Evolutionary conservation across 2,113 vertebrate genomes (phyloP).

Genomic region (Oplegnathus fasciatus): DNA sequence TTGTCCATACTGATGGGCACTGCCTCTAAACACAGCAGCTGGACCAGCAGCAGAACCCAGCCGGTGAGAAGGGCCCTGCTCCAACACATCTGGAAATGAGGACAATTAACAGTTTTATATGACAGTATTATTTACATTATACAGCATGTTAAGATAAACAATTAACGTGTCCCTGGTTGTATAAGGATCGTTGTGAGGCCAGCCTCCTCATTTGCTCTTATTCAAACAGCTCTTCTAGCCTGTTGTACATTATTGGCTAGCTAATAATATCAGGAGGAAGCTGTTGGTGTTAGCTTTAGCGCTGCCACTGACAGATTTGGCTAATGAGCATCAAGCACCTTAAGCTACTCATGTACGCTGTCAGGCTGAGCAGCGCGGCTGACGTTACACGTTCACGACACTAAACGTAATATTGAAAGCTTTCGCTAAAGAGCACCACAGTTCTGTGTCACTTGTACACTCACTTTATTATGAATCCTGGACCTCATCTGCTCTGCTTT

Average conservation of each 20-base stretch:
- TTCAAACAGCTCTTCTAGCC: not conserved
- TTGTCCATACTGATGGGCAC: constrained; percentile 96
- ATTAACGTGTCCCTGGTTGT: not conserved
- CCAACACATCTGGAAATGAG: constrained; percentile 87
- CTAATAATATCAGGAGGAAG: constrained; percentile 43
- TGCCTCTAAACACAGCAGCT: constrained; percentile 84
- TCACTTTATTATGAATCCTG: constrained; percentile 61
- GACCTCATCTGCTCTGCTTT: constrained; percentile 47
- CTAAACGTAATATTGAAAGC: not conserved
- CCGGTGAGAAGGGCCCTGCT: constrained; percentile 73
- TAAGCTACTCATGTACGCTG: not conserved
- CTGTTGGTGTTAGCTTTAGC: constrained; percentile 66
- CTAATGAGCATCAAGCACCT: constrained; percentile 21
- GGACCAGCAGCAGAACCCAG: constrained; percentile 83
- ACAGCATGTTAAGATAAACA: not conserved
- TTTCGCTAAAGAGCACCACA: not conserved
- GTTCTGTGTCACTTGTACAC: constrained; percentile 35
- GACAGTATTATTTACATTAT: not conserved
- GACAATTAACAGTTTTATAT: not conserved
- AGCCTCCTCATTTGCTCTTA: constrained; percentile 14
- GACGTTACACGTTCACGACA: not conserved
- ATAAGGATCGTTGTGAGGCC: not conserved
- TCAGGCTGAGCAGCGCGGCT: not conserved
- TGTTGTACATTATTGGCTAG: constrained; percentile 13
- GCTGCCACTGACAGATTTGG: constrained; percentile 37